Evolutionary conservation across 1,140 invertebrate species (phyloP), one percentile per base, ranked within the genome.

Genomic region (Drosophila ambigua): DNA sequence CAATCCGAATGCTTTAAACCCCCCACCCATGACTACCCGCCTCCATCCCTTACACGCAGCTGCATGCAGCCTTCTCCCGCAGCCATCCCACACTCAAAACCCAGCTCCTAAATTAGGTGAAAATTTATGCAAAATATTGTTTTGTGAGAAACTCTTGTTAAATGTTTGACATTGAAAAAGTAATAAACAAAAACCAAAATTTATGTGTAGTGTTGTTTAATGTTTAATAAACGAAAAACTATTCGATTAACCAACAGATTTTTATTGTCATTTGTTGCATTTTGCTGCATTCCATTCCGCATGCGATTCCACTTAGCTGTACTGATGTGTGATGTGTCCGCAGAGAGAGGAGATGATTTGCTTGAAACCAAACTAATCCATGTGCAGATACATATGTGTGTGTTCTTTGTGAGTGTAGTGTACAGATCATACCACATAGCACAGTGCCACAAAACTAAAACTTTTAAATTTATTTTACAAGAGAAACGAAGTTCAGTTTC

Each of bases 151-250:
- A 77, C 52, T 67, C 35, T 66, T 63, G 64, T 77, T 74, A 80
- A 81, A 69, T 77, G 80, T 84, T 79, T 58, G 48, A 67, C 54
- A 64, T 62, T 63, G n/a, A 69, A 46, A 49, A 52, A 66, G 67
- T 67, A 77, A 80, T 66, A 61, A 63, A 71, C 67, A 46, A 51
- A 62, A 82, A 71, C 28, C 52, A 65, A 64, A 64, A 75, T 72
- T 72, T 78, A 73, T 79, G 63, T 52, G 64, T 64, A 64, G 67
- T 87, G 79, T 87, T 87, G 83, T 87, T 87, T 78, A 88, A 82
- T 87, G 83, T 87, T 85, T 75, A 87, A 87, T 87, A 87, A 87
- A 87, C 53, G 61, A 88, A 68, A 87, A 72, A 63, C 39, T 74
- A 83, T 77, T 67, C 82, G 63, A 87, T 87, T 87, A 87, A 87